Evolutionary conservation across 1,140 invertebrate genomes (phyloP).

Genomic region (Zaprionus tsacasi): DNA sequence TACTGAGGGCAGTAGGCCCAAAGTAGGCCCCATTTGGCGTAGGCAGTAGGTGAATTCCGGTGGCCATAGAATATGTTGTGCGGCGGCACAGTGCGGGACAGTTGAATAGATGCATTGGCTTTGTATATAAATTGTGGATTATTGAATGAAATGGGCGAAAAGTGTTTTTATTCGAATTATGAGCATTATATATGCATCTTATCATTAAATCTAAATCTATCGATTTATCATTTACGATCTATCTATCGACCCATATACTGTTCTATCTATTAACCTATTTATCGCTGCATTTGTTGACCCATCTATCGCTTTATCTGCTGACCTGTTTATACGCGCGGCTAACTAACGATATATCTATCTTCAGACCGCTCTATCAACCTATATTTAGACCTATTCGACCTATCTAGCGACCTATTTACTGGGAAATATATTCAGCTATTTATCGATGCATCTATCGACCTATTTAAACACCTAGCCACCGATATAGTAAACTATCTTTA

Average conservation of each 20-base stretch:
- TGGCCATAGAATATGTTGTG: not conserved
- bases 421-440: too few relatives aligned
- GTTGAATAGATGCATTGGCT: not conserved
- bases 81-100: not conserved
- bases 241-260: too few relatives aligned
- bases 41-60: slow-evolving; percentile 14
- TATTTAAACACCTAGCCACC: not conserved
- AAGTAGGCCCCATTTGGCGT: not conserved
- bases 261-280: not conserved
- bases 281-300: too few relatives aligned
- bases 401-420: not conserved
- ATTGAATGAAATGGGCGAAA: too few relatives aligned
- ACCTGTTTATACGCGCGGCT: too few relatives aligned
- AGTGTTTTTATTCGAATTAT: too few relatives aligned
- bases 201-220: too few relatives aligned
- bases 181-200: too few relatives aligned
- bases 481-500: not conserved
- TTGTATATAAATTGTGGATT: not conserved
- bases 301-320: too few relatives aligned
- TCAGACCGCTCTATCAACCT: not conserved
- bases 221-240: too few relatives aligned
- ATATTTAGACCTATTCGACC: not conserved
- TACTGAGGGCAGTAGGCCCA: slow-evolving; percentile 2
- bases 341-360: not conserved
- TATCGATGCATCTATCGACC: not conserved